These are phyloP conservation scores for Oenanthe melanoleuca DNA, from an alignment of 2,113 vertebrate genomes.

Conservation along the genomic window DNA sequence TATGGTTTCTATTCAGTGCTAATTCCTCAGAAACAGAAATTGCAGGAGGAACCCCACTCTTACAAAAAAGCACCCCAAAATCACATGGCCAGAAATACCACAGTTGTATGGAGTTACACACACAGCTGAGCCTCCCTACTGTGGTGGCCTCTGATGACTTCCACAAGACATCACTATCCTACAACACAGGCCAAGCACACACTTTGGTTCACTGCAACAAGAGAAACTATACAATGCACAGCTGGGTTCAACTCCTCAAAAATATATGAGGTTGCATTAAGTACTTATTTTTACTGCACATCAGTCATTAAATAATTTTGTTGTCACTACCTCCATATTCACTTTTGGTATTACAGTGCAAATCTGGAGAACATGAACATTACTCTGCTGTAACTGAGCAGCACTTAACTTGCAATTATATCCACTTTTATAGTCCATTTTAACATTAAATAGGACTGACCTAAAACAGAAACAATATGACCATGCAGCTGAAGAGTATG, in stretches of 20 bases:
- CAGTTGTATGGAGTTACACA: fast-evolving
- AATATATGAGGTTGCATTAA: not conserved
- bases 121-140: not conserved
- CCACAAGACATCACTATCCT: not conserved
- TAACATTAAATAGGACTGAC: not conserved
- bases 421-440: not conserved
- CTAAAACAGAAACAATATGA: not conserved
- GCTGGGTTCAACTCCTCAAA: not conserved
- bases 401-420: not conserved
- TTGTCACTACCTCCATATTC: not conserved
- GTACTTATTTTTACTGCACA: not conserved
- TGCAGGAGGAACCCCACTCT: not conserved
- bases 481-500: not conserved
- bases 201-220: not conserved
- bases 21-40: not conserved
- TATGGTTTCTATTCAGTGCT: not conserved
- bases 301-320: not conserved
- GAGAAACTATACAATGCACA: not conserved
- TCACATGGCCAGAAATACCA: not conserved
- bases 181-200: not conserved
- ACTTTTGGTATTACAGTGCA: not conserved
- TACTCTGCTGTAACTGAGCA: not conserved
- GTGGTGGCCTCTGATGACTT: not conserved
- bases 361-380: not conserved
- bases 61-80: not conserved